Base-by-base conservation (phyloP, 2,888 invertebrate genomes). In the Sinopyrophorus schimmeli region DNA sequence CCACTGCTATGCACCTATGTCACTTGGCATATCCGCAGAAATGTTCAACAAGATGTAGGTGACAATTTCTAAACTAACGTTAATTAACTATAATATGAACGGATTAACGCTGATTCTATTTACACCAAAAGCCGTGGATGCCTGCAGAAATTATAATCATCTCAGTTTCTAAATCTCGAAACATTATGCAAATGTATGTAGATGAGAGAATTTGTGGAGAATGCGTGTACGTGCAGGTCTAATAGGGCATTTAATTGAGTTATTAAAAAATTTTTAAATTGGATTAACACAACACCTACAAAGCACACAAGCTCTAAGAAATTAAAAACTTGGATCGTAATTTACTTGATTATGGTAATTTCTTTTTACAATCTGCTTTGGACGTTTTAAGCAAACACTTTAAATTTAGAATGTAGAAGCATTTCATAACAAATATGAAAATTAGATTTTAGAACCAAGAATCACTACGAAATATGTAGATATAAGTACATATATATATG, bases 131-230 rank as follows among this genome's bases (percentile, higher is more conserved):
- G 42, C 42, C 31, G 16, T 14, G 16, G 28, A 18, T 27, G 49
- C 24, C 31, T 20, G 28, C 32, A 37, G 38, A 49, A 49, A 49
- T 49, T 49, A 43, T 32, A 40, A 47, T 47, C 39, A 46, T 50
- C 44, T 50, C 50, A 30, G 39, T 50, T 44, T 46, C 35, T 35
- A 41, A 50, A 50, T 50, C 44, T 35, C 30, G 20, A 18, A 31
- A 34, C 37, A 39, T 28, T 49, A 43, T 49, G 50, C 41, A 50
- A 50, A 50, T 50, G 6, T 35, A 50, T 50, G 44, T 20, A 50
- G 27, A 50, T 41, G 24, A 32, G 34, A 6, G 26, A 35, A 24
- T 24, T 38, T 15, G 39, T 18, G 23, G 17, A 31, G 38, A 28
- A 38, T 38, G 46, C 31, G 30, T 37, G 46, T 38, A n/a, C n/a